A percentile compares a stretch with the other conserved stretches of the same genome.
Conservation (phyloP, 2,797 vertebrate species). For the Peromyscus attwateri region DNA sequence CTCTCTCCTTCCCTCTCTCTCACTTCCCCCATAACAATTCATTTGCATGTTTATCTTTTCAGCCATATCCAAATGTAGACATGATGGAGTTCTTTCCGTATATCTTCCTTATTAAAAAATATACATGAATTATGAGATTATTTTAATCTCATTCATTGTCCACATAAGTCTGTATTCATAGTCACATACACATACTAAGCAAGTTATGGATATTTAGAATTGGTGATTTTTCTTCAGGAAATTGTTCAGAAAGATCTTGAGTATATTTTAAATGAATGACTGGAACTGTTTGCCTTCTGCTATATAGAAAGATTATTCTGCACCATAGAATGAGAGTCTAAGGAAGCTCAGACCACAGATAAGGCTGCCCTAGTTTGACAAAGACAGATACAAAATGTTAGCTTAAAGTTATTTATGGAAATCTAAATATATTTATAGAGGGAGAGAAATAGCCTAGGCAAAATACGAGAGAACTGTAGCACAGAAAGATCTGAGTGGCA, state of each 20-base stretch:
- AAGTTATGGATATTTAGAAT: background rate
- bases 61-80: background rate
- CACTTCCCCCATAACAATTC: background rate
- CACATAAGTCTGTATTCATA: background rate
- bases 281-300: background rate
- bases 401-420: constrained; percentile 42
- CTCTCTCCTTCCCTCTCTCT: background rate
- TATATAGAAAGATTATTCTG: background rate
- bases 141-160: background rate
- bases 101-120: background rate
- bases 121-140: background rate
- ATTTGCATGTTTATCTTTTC: background rate
- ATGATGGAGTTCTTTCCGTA: background rate
- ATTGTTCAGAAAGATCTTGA: background rate
- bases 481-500: background rate
- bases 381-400: background rate
- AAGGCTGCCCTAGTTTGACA: background rate
- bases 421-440: background rate
- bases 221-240: constrained; percentile 6
- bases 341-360: background rate
- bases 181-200: background rate
- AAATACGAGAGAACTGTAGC: background rate
- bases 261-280: constrained; percentile 8
- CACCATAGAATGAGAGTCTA: background rate
- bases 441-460: background rate